Conservation (phyloP, 1,140 invertebrate species). For the Drosophila oshimai region DNA sequence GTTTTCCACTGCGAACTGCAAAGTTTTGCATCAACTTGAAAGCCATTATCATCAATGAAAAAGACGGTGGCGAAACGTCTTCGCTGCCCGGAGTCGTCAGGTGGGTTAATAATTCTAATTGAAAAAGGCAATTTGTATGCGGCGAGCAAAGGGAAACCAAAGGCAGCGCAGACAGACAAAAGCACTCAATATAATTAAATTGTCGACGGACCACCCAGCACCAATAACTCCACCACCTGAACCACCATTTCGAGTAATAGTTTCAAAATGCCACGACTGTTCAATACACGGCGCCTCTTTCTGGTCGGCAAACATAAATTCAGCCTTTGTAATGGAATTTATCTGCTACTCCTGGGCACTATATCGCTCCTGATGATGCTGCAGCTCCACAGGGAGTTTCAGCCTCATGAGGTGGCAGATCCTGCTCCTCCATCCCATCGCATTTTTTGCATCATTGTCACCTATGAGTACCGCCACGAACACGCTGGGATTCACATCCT, state of each 20-base stretch:
- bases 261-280: constrained; percentile 48
- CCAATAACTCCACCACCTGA: constrained; percentile 1
- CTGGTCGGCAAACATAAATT: constrained; percentile 46
- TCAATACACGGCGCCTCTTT: constrained; percentile 42
- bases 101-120: constrained; percentile 77
- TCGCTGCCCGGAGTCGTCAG: constrained; percentile 27
- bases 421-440: background rate
- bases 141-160: constrained; percentile 27
- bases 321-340: constrained; percentile 37
- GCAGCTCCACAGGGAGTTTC: background rate
- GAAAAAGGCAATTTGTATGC: constrained; percentile 79
- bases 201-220: constrained; percentile 29
- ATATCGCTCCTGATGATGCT: constrained; percentile 15
- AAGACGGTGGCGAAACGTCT: constrained; percentile 23
- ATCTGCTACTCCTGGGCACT: constrained; percentile 7
- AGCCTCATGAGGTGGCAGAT: too few species aligned
- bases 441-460: constrained; percentile 62
- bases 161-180: constrained; percentile 49
- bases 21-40: constrained; percentile 63
- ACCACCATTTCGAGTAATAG: constrained; percentile 21
- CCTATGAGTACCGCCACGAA: constrained; percentile 28
- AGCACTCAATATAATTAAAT: constrained; percentile 80
- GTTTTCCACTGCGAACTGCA: constrained; percentile 27
- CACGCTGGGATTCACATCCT: constrained; percentile 31
- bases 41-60: constrained; percentile 15